Conservation (phyloP, 2,113 vertebrate genomes). For the Verasper variegatus region DNA sequence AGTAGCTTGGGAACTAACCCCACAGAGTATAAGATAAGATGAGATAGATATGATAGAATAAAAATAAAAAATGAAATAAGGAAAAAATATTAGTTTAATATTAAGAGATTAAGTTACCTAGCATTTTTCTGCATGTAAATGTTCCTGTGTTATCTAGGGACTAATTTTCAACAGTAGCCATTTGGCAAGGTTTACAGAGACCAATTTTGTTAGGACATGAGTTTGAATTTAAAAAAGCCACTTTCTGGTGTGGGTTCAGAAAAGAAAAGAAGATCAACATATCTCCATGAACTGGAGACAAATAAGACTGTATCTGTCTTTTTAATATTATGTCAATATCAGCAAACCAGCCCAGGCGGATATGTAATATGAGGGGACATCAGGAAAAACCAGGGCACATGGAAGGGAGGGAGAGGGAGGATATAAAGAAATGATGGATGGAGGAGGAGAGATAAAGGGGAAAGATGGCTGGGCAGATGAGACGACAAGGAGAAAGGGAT, state of each 20-base stretch:
- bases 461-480: not conserved
- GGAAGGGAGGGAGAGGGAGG: not conserved
- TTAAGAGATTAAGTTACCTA: not conserved
- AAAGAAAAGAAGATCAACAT: not conserved
- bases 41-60: too few relatives aligned
- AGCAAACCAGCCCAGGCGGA: not conserved
- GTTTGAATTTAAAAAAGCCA: too few relatives aligned
- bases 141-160: too few relatives aligned
- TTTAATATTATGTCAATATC: not conserved
- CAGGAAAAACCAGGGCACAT: not conserved
- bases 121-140: not conserved
- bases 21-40: too few relatives aligned
- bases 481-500: slow-evolving; percentile 1
- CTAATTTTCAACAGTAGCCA: too few relatives aligned
- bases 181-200: too few relatives aligned
- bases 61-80: too few relatives aligned
- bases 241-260: not conserved
- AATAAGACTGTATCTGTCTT: not conserved
- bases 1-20: too few relatives aligned
- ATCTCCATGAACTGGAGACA: not conserved
- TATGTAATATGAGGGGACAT: not conserved
- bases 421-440: not conserved
- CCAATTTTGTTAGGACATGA: too few relatives aligned
- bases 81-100: too few relatives aligned
- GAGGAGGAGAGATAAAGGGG: not conserved